phyloP scores from a whole-genome alignment of 2,797 vertebrate genomes.

The Leuciscus waleckii region DNA sequence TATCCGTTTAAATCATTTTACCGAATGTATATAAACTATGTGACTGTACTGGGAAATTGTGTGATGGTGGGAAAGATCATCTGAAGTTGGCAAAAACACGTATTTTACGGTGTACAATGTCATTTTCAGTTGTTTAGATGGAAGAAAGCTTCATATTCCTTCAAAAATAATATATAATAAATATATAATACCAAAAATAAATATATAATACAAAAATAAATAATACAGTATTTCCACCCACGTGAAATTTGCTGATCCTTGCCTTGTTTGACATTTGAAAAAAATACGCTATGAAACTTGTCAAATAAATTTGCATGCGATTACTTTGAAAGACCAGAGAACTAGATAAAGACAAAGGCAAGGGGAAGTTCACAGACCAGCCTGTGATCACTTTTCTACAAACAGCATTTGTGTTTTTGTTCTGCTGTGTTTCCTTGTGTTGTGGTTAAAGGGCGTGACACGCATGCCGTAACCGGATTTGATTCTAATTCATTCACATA shows the following conservation, averaged over 20 bases:
- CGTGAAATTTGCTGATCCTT: slow-evolving; percentile 19
- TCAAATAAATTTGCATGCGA: slow-evolving; percentile 51
- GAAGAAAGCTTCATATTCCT: slow-evolving; percentile 1
- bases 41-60: neutral
- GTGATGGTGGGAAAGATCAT: neutral
- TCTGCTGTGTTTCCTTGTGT: slow-evolving; percentile 27
- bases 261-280: slow-evolving; percentile 55
- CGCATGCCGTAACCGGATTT: slow-evolving; percentile 16
- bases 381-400: slow-evolving; percentile 26
- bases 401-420: slow-evolving; percentile 40
- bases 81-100: neutral
- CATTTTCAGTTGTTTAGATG: neutral
- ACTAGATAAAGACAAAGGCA: slow-evolving; percentile 41
- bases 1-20: neutral
- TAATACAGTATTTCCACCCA: slow-evolving; percentile 23
- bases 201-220: neutral
- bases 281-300: slow-evolving; percentile 42
- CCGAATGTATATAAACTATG: neutral
- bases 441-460: slow-evolving; percentile 46
- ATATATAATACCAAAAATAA: no score
- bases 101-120: neutral
- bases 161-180: neutral
- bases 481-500: slow-evolving; percentile 45
- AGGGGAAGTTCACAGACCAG: slow-evolving; percentile 23
- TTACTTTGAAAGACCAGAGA: slow-evolving; percentile 42